Percentiles rank a stretch among this genome's conserved stretches.
These are phyloP conservation scores for Falco peregrinus DNA, from an alignment of 2,797 vertebrate species.

Conservation along the genomic window DNA sequence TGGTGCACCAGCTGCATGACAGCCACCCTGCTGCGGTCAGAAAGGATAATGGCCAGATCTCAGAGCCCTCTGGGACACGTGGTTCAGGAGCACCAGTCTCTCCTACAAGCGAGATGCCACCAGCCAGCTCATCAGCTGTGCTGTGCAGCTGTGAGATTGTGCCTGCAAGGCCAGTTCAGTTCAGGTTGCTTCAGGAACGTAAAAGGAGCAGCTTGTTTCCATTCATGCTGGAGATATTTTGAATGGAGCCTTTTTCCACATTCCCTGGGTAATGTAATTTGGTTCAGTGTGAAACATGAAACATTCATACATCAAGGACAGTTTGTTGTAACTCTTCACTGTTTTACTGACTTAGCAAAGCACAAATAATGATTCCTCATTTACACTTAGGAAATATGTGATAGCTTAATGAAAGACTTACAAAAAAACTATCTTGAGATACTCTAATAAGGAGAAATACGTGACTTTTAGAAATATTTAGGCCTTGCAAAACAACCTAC, in stretches of 20 bases:
- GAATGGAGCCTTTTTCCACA: not conserved
- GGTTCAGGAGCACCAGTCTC: fast-evolving
- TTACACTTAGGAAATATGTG: not conserved
- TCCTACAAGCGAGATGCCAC: not conserved
- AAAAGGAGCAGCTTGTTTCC: not conserved
- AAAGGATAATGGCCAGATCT: not conserved
- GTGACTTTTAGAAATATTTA: not conserved
- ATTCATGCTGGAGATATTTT: not conserved
- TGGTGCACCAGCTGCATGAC: fast-evolving
- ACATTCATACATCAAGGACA: not conserved
- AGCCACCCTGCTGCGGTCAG: not conserved
- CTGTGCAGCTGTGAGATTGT: not conserved
- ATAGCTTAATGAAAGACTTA: not conserved
- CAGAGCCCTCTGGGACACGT: not conserved
- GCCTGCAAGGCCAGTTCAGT: not conserved
- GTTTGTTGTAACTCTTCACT: not conserved
- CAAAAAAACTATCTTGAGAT: not conserved
- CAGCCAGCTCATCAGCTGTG: not conserved
- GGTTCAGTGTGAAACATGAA: fast-evolving
- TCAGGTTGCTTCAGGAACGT: not conserved
- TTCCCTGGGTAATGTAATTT: not conserved
- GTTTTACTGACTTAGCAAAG: not conserved
- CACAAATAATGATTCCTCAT: not conserved
- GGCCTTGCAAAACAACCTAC: not conserved
- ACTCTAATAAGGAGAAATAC: not conserved